Percentiles rank a stretch among this genome's conserved stretches.
Conservation (phyloP, 2,113 vertebrate species). For the Brachypteracias leptosomus region DNA sequence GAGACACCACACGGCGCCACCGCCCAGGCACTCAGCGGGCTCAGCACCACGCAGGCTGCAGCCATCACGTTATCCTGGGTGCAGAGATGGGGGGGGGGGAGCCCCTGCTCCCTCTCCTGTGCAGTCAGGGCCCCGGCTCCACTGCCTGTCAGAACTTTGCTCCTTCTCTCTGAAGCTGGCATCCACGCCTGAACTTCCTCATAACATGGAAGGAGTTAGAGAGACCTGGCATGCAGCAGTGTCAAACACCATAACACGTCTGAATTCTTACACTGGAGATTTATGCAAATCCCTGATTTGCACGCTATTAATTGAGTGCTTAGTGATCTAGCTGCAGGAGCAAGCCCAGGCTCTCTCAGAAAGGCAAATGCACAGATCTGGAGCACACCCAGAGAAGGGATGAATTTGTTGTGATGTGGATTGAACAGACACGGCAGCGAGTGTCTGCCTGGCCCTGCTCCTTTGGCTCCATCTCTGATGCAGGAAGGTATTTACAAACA, state of each 20-base stretch:
- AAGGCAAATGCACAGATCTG: neutral
- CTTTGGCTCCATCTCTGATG: rapidly evolving
- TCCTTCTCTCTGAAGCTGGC: rapidly evolving
- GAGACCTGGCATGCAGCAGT: neutral
- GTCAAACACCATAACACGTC: rapidly evolving
- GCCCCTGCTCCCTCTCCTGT: neutral
- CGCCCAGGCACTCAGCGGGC: rapidly evolving
- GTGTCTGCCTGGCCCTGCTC: rapidly evolving
- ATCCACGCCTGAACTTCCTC: neutral
- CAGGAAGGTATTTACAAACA: neutral
- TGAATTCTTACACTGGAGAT: neutral
- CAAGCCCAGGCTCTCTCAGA: neutral
- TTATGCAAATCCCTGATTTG: neutral
- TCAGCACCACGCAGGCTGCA: neutral
- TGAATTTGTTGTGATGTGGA: neutral
- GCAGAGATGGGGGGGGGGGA: rapidly evolving
- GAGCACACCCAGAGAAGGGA: rapidly evolving
- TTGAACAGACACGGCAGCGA: rapidly evolving
- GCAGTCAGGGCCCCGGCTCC: neutral
- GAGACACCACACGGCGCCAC: rapidly evolving
- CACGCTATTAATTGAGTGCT: neutral
- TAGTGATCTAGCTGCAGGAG: neutral
- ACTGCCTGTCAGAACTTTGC: neutral
- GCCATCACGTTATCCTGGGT: neutral
- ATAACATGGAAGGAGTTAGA: rapidly evolving